A percentile compares a stretch with the other conserved stretches of the same genome.
Conservation (phyloP, 2,113 vertebrate genomes). For the Platichthys stellatus region DNA sequence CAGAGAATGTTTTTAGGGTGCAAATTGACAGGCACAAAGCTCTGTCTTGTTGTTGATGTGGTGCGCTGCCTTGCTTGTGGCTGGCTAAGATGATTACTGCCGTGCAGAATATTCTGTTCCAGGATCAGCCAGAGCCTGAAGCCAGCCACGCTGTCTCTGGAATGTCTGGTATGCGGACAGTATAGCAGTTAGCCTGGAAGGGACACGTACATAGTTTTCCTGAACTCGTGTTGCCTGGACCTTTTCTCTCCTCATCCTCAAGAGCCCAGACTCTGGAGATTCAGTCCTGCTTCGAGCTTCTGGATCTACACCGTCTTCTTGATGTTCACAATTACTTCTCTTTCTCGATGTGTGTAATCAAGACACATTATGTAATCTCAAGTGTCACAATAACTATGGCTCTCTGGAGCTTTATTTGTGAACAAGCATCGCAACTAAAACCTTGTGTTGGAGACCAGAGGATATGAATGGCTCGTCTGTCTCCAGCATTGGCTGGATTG, state of each 20-base stretch:
- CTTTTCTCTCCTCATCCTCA: constrained; percentile 10
- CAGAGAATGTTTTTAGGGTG: constrained; percentile 44
- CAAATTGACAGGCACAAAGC: constrained; percentile 62
- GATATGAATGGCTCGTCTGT: constrained; percentile 9
- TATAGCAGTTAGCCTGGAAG: constrained; percentile 55
- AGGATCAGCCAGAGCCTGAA: constrained; percentile 72
- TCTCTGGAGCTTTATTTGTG: constrained; percentile 37
- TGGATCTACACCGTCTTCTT: constrained; percentile 33
- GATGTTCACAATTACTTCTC: constrained; percentile 40
- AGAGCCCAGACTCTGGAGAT: constrained; percentile 6
- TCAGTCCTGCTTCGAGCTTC: neutral
- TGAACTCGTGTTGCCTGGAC: constrained; percentile 28
- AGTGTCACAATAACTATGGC: constrained; percentile 32
- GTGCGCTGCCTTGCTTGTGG: constrained; percentile 65
- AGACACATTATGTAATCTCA: constrained; percentile 47
- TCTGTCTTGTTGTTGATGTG: constrained; percentile 67
- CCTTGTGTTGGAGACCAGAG: constrained; percentile 31
- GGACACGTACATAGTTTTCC: constrained; percentile 54
- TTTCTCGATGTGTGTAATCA: constrained; percentile 24
- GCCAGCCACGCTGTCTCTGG: constrained; percentile 76
- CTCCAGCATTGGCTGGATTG: constrained; percentile 19
- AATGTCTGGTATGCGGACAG: constrained; percentile 83
- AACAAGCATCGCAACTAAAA: constrained; percentile 27
- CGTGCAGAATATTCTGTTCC: constrained; percentile 72
- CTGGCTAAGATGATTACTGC: constrained; percentile 70